phyloP scores from a whole-genome alignment of 1,140 invertebrate genomes.

The Drosophila ercepeae region DNA sequence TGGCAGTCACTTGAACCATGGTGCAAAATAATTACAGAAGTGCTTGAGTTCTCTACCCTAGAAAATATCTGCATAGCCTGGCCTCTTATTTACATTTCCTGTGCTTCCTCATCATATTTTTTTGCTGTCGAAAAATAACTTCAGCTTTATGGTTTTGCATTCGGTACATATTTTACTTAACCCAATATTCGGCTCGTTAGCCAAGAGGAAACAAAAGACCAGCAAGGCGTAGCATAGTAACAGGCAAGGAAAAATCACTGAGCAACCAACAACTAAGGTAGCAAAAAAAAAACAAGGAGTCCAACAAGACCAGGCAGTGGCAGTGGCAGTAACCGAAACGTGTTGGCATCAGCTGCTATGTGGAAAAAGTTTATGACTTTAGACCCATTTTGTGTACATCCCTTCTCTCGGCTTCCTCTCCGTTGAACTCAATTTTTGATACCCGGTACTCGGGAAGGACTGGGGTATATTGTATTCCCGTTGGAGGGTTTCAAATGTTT shows the following conservation, averaged over 20 bases:
- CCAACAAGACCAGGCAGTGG: slow-evolving; percentile 17
- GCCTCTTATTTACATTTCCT: slow-evolving; percentile 21
- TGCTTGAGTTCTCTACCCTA: background rate
- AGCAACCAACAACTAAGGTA: slow-evolving; percentile 57
- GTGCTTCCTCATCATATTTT: slow-evolving; percentile 16
- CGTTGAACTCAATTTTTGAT: slow-evolving; percentile 67
- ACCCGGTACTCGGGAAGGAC: background rate
- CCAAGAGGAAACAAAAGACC: slow-evolving; percentile 69
- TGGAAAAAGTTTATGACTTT: slow-evolving; percentile 80
- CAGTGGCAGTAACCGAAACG: slow-evolving; percentile 31
- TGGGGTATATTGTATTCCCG: background rate
- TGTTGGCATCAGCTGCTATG: slow-evolving; percentile 76
- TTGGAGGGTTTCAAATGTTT: background rate
- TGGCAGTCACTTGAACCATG: slow-evolving; percentile 14
- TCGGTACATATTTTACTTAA: slow-evolving; percentile 68
- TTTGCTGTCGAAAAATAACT: slow-evolving; percentile 26
- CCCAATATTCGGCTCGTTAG: slow-evolving; percentile 80
- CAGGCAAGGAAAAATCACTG: slow-evolving; percentile 79
- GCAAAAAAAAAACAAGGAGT: slow-evolving; percentile 33
- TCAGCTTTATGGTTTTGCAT: slow-evolving; percentile 12
- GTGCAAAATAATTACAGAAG: slow-evolving; percentile 22
- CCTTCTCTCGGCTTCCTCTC: background rate
- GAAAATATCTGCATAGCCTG: slow-evolving; percentile 6
- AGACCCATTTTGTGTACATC: slow-evolving; percentile 74
- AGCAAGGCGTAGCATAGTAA: slow-evolving; percentile 70